Base-by-base conservation (phyloP, 2,797 vertebrate species). In the Kryptopterus vitreolus region DNA sequence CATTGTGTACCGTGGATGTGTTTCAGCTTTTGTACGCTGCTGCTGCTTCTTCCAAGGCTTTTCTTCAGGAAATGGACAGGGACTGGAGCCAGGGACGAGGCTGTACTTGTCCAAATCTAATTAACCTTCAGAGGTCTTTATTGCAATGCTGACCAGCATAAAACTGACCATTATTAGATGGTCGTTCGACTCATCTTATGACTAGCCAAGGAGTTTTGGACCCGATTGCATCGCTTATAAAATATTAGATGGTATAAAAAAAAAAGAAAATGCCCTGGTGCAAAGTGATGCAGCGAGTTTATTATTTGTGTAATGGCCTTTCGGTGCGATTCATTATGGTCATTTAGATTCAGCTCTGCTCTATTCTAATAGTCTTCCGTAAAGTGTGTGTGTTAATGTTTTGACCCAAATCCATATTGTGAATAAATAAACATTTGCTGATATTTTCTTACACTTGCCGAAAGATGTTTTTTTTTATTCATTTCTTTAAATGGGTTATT, bases 61-160 rank as follows among this genome's bases (percentile, higher is more conserved):
- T 76, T 76, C 58, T 35, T 52, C 73, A 31, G 43, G 74, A 76
- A 62, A 76, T 33, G 33, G 43, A 76, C 58, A 58, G 52, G 33
- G 58, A 43, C 22, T n/a, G 10, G 59, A 57, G 59, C 70, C 79
- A 75, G 52, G 52, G 33, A 2, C 5, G 12, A 80, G 24, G 35
- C 63, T 10, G 22, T 43, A 38, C 35, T 55, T 38, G 63, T 22
- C 73, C 55, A 59, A 59, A 69, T 46, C 69, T 53, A 59, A 68
- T 68, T 69, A 69, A 70, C 72, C 78, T 76, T 70, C 31, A 69
- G 65, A 50, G 15, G 15, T 53, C 63, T 57, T 46, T 38, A 55
- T n/a, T 16, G 35, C 72, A 57, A 9, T 62, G 77, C 77, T 76
- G 72, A 81, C 62, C 20, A 50, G 79, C 22, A 46, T 55, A 35